These are phyloP conservation scores for Pogona vitticeps DNA, from an alignment of 2,113 vertebrate genomes.

Conservation along the genomic window DNA sequence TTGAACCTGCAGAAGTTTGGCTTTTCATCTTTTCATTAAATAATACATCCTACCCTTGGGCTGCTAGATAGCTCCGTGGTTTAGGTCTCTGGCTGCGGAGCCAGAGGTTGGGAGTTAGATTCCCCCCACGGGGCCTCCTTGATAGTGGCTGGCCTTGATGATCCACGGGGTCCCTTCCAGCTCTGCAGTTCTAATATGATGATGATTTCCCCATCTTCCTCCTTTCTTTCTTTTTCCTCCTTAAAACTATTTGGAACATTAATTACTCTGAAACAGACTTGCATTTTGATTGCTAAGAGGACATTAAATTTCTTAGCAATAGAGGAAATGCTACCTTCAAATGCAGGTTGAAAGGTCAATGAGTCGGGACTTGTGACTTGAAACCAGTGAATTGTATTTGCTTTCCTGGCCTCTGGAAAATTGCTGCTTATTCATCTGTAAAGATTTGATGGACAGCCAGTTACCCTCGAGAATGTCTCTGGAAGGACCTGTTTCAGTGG, in stretches of 20 bases:
- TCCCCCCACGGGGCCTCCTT: too few species aligned
- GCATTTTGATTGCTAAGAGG: slow-evolving; percentile 33
- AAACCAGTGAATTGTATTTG: slow-evolving; percentile 52
- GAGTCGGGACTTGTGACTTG: slow-evolving; percentile 34
- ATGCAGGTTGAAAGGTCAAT: slow-evolving; percentile 61
- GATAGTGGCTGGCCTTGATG: too few species aligned
- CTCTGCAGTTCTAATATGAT: too few species aligned
- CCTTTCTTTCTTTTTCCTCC: background rate
- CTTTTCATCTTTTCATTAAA: background rate
- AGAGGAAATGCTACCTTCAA: slow-evolving; percentile 45
- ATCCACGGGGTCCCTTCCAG: too few species aligned
- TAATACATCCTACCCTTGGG: background rate
- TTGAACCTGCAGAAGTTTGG: background rate
- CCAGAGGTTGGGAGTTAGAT: too few species aligned
- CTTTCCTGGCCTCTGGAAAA: slow-evolving; percentile 63
- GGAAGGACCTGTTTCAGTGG: slow-evolving; percentile 32
- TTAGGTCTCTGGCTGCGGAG: too few species aligned
- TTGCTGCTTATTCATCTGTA: slow-evolving; percentile 59
- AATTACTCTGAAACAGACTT: background rate
- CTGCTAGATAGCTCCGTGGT: too few species aligned
- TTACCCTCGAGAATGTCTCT: background rate
- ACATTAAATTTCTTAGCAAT: slow-evolving; percentile 44
- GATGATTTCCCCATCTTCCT: too few species aligned
- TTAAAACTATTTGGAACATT: background rate
- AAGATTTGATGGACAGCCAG: slow-evolving; percentile 55